Evolutionary conservation across 1,140 invertebrate genomes (phyloP).

Genomic region (Proctacanthus coquilletti): DNA sequence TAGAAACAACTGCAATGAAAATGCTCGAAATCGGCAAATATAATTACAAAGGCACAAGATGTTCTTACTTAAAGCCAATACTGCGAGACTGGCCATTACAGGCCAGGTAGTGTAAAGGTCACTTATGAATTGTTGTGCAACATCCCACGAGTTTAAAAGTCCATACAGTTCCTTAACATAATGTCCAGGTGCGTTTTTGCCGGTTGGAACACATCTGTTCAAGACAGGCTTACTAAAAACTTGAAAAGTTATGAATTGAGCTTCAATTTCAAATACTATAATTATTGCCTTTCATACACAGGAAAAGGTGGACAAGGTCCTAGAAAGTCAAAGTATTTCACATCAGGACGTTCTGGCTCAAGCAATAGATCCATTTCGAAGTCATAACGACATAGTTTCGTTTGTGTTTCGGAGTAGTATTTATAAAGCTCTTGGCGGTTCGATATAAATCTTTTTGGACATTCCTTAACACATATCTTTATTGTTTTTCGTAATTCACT

Average conservation of each 20-base stretch:
- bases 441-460: slow-evolving; percentile 52
- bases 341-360: slow-evolving; percentile 18
- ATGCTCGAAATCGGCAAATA: slow-evolving; percentile 1
- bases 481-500: slow-evolving; percentile 56
- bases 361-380: slow-evolving; percentile 38
- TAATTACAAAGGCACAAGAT: neutral
- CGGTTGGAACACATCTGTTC: slow-evolving; percentile 72
- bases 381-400: slow-evolving; percentile 58
- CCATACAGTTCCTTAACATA: slow-evolving; percentile 56
- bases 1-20: slow-evolving; percentile 49
- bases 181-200: slow-evolving; percentile 31
- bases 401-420: slow-evolving; percentile 59
- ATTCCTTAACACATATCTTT: slow-evolving; percentile 80
- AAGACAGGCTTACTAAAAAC: slow-evolving; percentile 51
- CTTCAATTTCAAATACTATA: slow-evolving; percentile 4
- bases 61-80: slow-evolving; percentile 62
- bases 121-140: slow-evolving; percentile 69
- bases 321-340: slow-evolving; percentile 37
- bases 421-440: slow-evolving; percentile 48
- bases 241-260: neutral
- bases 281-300: slow-evolving; percentile 52
- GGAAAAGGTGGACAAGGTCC: slow-evolving; percentile 58
- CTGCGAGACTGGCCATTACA: slow-evolving; percentile 65
- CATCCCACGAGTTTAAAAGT: slow-evolving; percentile 72
- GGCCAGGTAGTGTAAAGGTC: slow-evolving; percentile 79